Evolutionary conservation across 1,140 invertebrate species (phyloP).

Genomic region (Drosophila ercepeae): DNA sequence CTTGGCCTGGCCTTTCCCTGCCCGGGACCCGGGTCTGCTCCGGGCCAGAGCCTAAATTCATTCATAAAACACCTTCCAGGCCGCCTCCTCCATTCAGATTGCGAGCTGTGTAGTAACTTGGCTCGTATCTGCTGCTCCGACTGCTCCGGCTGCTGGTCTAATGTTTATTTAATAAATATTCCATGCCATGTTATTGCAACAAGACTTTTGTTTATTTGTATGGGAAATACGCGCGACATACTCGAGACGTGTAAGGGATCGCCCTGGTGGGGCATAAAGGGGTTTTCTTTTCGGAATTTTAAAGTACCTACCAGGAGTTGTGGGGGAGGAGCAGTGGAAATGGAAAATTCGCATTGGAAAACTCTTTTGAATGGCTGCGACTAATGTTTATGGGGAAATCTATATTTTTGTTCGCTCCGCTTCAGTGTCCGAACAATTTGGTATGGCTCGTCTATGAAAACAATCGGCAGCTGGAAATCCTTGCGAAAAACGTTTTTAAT

Average conservation of each 20-base stretch:
- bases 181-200: slow-evolving; percentile 73
- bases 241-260: slow-evolving; percentile 52
- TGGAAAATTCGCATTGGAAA: slow-evolving; percentile 47
- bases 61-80: slow-evolving; percentile 60
- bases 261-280: not conserved
- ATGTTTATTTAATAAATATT: slow-evolving; percentile 82
- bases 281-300: not conserved
- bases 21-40: not conserved
- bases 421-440: slow-evolving; percentile 48
- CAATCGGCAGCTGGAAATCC: slow-evolving; percentile 66
- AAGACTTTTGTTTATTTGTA: slow-evolving; percentile 77
- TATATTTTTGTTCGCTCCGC: slow-evolving; percentile 29
- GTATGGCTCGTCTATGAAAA: slow-evolving; percentile 67
- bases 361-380: slow-evolving; percentile 28
- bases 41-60: slow-evolving; percentile 52
- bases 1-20: slow-evolving; percentile 23
- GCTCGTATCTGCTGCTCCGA: slow-evolving; percentile 37
- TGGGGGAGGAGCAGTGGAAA: slow-evolving; percentile 12
- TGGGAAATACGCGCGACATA: slow-evolving; percentile 76
- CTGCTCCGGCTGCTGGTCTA: slow-evolving; percentile 55
- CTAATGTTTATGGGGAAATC: slow-evolving; percentile 27
- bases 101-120: slow-evolving; percentile 44
- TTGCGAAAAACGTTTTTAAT: slow-evolving; percentile 78
- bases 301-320: not conserved
- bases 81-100: slow-evolving; percentile 2